phyloP scores from a whole-genome alignment of 1,140 invertebrate species.

The Panagrolaimus sp. region DNA sequence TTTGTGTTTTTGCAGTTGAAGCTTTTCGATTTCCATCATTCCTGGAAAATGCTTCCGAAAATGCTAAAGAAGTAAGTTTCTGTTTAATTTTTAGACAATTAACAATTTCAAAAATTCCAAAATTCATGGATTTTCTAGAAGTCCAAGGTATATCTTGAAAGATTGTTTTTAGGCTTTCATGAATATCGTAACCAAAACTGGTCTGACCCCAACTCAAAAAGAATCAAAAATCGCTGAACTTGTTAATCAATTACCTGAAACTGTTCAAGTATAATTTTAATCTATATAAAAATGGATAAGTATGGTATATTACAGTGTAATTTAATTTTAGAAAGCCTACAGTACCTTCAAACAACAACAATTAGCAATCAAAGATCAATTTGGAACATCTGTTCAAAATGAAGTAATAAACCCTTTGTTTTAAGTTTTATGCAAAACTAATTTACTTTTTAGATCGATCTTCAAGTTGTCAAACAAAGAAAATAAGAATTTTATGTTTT shows the following conservation, averaged over 20 bases:
- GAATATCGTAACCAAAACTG: not conserved
- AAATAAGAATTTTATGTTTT: no score
- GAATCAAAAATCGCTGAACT: not conserved
- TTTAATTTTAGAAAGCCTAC: not conserved
- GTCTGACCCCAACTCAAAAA: not conserved
- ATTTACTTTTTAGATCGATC: no score
- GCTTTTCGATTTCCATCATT: not conserved
- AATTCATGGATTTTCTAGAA: no score
- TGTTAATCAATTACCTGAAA: not conserved
- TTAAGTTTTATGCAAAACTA: no score
- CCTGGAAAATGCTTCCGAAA: not conserved
- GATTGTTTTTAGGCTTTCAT: constrained; percentile 10
- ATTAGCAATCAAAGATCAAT: constrained; percentile 20
- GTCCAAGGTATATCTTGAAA: no score
- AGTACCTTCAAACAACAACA: constrained; percentile 1
- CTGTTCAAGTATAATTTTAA: not conserved
- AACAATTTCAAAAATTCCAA: no score
- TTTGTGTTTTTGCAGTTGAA: no score
- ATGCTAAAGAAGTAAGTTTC: not conserved
- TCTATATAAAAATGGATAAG: no score
- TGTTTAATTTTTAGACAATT: not conserved
- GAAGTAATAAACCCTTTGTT: not conserved
- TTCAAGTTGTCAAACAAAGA: no score
- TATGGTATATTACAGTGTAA: no score
- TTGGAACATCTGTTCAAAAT: constrained; percentile 5